Percentiles rank a stretch among this genome's conserved stretches.
These are phyloP conservation scores for Platynereis dumerilii DNA, from an alignment of 2,888 invertebrate genomes.

Conservation along the genomic window DNA sequence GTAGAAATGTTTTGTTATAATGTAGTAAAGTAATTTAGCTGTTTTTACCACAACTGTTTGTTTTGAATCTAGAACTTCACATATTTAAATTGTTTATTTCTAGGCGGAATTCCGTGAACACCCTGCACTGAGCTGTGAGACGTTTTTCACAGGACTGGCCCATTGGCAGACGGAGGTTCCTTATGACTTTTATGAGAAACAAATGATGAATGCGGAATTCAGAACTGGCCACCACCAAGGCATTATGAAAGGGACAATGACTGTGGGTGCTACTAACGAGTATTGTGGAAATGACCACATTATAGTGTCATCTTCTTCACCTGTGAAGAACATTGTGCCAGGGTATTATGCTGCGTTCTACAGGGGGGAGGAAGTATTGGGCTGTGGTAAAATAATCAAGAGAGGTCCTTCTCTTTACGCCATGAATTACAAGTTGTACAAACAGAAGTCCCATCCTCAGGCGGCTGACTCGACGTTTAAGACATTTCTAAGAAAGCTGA, in stretches of 20 bases:
- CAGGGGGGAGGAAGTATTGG: constrained; percentile 16
- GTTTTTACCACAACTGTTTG: no score
- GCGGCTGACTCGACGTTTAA: no score
- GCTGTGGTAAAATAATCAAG: constrained; percentile 15
- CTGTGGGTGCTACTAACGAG: constrained; percentile 15
- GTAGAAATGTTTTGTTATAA: no score
- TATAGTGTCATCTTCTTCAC: constrained; percentile 17
- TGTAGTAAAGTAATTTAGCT: no score
- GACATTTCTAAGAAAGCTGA: no score
- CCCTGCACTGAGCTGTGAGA: constrained; percentile 8
- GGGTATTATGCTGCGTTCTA: constrained; percentile 16
- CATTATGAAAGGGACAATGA: constrained; percentile 11
- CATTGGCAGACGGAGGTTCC: constrained; percentile 16
- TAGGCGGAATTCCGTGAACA: constrained; percentile 14
- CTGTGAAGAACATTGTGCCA: constrained; percentile 7
- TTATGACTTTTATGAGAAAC: constrained; percentile 23
- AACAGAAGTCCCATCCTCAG: no score
- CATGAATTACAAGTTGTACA: constrained; percentile 4
- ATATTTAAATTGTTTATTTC: no score
- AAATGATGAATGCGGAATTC: constrained; percentile 19
- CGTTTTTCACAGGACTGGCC: constrained; percentile 15
- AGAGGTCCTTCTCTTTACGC: constrained; percentile 21
- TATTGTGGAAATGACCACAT: constrained; percentile 24
- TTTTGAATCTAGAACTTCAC: no score
- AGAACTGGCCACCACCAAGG: constrained; percentile 1